These are phyloP conservation scores for Lepus americanus DNA, from an alignment of 2,113 vertebrate species.

Conservation along the genomic window DNA sequence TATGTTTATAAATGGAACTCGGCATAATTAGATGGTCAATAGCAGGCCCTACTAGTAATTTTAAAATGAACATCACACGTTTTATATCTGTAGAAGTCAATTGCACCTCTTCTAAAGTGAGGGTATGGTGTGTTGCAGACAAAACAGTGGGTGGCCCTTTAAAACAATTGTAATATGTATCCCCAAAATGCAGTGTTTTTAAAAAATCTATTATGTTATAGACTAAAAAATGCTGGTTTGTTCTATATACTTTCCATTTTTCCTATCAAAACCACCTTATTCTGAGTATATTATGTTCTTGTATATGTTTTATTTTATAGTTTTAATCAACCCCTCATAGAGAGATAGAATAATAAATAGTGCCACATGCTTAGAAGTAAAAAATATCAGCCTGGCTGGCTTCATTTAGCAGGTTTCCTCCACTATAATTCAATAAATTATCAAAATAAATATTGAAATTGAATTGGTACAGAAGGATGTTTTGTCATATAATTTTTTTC, in stretches of 20 bases:
- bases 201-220: conserved; percentile 63
- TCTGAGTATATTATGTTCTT: conserved; percentile 79
- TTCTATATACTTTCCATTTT: conserved; percentile 72
- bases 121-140: conserved; percentile 63
- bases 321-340: conserved; percentile 59
- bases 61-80: conserved; percentile 90
- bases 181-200: conserved; percentile 50
- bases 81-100: conserved; percentile 84
- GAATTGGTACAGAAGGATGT: conserved; percentile 81
- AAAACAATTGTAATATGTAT: conserved; percentile 46
- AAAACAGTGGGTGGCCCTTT: conserved; percentile 76
- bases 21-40: conserved; percentile 94
- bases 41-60: conserved; percentile 90
- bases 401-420: conserved; percentile 86
- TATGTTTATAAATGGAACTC: conserved; percentile 96
- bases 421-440: conserved; percentile 85
- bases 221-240: conserved; percentile 81
- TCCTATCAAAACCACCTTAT: conserved; percentile 65
- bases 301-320: conserved; percentile 57
- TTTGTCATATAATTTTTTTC: conserved; percentile 71
- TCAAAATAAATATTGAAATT: conserved; percentile 86
- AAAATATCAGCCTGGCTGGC: conserved; percentile 81
- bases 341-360: conserved; percentile 79
- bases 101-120: conserved; percentile 70
- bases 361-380: conserved; percentile 73